Conservation (phyloP, 2,888 invertebrate genomes). For the Odontocerum albicorne region DNA sequence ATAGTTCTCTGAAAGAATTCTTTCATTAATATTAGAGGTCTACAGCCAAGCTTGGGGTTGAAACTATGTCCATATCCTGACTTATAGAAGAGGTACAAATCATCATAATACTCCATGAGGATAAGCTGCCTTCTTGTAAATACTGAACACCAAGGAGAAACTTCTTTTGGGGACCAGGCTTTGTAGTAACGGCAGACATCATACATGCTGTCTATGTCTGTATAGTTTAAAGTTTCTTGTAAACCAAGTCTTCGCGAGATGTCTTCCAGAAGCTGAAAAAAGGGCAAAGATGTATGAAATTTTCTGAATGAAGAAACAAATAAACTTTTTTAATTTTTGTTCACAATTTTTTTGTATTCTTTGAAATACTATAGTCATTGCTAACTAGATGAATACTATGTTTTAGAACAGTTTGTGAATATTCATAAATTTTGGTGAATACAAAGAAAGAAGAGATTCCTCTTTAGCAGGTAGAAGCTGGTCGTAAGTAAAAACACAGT, state of each 20-base stretch:
- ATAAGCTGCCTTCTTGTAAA: slow-evolving; percentile 69
- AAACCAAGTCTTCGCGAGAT: slow-evolving; percentile 58
- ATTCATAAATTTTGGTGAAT: too few relatives aligned
- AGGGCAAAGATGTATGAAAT: too few relatives aligned
- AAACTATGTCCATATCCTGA: slow-evolving; percentile 65
- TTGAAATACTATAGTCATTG: too few relatives aligned
- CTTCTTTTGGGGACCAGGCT: slow-evolving; percentile 62
- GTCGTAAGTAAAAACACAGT: too few relatives aligned
- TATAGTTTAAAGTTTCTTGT: slow-evolving; percentile 42
- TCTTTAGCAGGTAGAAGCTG: too few relatives aligned
- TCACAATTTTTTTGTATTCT: too few relatives aligned
- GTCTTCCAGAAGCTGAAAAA: slow-evolving; percentile 49
- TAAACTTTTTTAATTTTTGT: too few relatives aligned
- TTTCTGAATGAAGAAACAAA: too few relatives aligned
- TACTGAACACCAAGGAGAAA: slow-evolving; percentile 74
- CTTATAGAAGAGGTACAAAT: slow-evolving; percentile 71
- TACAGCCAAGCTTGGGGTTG: slow-evolving; percentile 67
- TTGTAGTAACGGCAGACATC: slow-evolving; percentile 79
- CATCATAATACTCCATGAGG: slow-evolving; percentile 75
- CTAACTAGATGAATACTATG: too few relatives aligned
- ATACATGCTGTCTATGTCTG: slow-evolving; percentile 64
- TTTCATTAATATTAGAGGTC: slow-evolving; percentile 67
- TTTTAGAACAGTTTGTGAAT: too few relatives aligned
- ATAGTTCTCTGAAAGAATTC: slow-evolving; percentile 52
- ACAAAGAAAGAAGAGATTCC: too few relatives aligned